Conservation (phyloP, 2,888 invertebrate genomes). For the Drosophila putrida region DNA sequence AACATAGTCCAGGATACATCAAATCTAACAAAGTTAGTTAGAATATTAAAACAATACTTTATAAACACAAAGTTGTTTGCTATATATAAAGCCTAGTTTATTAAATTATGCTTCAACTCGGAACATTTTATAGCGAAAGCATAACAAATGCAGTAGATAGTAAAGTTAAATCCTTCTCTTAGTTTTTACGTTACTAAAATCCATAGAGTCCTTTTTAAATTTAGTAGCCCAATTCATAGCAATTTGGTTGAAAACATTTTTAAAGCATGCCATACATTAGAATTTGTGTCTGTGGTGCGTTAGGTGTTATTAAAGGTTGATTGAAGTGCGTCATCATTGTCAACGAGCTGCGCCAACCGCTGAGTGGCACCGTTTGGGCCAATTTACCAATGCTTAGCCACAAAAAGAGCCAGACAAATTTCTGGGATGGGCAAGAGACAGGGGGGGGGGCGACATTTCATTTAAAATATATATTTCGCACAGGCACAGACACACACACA, state of each 20-base stretch:
- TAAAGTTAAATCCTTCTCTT: neutral
- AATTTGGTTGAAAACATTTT: conserved; percentile 10
- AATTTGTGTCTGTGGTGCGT: conserved; percentile 2
- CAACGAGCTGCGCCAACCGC: conserved; percentile 30
- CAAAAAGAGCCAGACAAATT: conserved; percentile 39
- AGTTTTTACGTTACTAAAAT: neutral
- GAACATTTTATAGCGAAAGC: too few relatives aligned
- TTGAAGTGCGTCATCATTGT: conserved; percentile 32
- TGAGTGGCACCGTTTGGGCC: conserved; percentile 36
- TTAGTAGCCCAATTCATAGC: conserved; percentile 1
- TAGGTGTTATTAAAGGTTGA: conserved; percentile 29
- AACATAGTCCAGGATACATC: neutral
- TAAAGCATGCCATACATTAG: conserved; percentile 4
- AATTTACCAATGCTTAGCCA: conserved; percentile 64
- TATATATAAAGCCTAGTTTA: too few relatives aligned
- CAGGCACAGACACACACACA: conserved; percentile 27
- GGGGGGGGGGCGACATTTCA: conserved; percentile 51
- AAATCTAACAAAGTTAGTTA: too few relatives aligned
- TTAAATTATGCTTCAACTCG: too few relatives aligned
- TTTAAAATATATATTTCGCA: conserved; percentile 58
- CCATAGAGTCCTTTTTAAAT: neutral
- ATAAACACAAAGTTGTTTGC: too few relatives aligned
- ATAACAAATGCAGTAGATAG: too few relatives aligned
- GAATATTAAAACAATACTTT: too few relatives aligned
- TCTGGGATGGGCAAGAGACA: neutral